Evolutionary conservation across 2,113 vertebrate genomes (phyloP).

Genomic region (Boleophthalmus pectinirostris): DNA sequence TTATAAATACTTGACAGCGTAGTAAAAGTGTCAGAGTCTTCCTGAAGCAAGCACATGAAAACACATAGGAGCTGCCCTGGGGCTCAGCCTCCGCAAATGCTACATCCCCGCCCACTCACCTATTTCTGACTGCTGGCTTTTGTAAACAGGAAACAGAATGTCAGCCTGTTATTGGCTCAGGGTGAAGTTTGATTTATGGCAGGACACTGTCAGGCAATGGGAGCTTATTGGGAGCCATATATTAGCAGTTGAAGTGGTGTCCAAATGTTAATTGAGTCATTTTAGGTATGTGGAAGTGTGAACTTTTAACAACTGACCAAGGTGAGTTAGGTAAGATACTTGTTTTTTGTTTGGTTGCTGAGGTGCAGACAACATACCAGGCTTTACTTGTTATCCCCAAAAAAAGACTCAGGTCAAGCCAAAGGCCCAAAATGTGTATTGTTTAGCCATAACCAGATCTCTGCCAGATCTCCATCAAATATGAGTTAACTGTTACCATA

Average conservation of each 20-base stretch:
- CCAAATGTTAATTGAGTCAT: slow-evolving; percentile 7
- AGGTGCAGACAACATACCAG: neutral
- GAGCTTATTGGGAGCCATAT: slow-evolving; percentile 10
- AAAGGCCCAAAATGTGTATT: too few relatives aligned
- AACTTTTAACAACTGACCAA: neutral
- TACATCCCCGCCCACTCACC: neutral
- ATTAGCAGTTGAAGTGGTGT: slow-evolving; percentile 18
- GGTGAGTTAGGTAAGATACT: neutral
- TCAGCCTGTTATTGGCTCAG: neutral
- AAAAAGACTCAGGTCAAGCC: neutral
- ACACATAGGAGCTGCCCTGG: neutral
- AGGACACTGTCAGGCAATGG: neutral
- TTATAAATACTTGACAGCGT: slow-evolving; percentile 72
- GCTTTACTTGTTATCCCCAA: neutral
- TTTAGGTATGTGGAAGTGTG: neutral
- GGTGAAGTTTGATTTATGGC: neutral
- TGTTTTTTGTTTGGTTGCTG: neutral
- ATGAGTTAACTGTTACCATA: too few relatives aligned
- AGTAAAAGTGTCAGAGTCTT: slow-evolving; percentile 71
- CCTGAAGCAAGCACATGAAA: slow-evolving; percentile 56
- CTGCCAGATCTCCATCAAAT: too few relatives aligned
- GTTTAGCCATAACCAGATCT: too few relatives aligned
- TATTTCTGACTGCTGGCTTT: slow-evolving; percentile 31
- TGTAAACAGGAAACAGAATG: slow-evolving; percentile 62
- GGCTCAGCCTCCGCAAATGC: slow-evolving; percentile 2